These are phyloP conservation scores for Bucorvus abyssinicus DNA, from an alignment of 2,797 vertebrate species.

Conservation along the genomic window DNA sequence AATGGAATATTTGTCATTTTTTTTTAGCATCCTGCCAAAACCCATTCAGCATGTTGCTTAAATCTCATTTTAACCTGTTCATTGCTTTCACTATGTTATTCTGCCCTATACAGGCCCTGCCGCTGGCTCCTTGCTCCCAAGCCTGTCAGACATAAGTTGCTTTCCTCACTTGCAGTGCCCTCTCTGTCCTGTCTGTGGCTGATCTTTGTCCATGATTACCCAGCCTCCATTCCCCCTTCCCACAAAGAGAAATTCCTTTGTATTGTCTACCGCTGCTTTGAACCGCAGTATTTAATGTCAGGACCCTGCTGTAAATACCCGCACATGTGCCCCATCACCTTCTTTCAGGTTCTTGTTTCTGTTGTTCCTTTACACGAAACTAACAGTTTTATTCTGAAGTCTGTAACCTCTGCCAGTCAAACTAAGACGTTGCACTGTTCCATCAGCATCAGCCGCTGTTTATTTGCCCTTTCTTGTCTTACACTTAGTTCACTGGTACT, in stretches of 20 bases:
- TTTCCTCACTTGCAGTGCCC: neutral
- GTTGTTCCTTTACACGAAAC: neutral
- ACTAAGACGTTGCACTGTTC: neutral
- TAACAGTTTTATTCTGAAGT: neutral
- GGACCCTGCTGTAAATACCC: neutral
- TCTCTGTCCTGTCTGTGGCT: neutral
- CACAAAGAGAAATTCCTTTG: neutral
- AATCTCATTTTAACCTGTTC: neutral
- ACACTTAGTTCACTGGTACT: neutral
- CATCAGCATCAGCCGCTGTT: neutral
- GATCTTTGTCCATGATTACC: neutral
- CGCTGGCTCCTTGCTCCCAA: neutral
- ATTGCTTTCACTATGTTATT: neutral
- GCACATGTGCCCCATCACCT: neutral
- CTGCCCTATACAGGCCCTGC: neutral
- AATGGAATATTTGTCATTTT: neutral
- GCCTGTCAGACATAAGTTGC: neutral
- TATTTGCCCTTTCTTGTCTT: neutral
- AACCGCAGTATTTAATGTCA: neutral
- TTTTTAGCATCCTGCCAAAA: neutral
- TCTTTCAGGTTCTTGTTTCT: neutral
- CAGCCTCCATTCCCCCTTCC: neutral
- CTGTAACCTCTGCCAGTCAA: neutral
- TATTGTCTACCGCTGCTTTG: neutral
- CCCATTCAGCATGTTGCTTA: neutral